Evolutionary conservation across 2,113 vertebrate species (phyloP).

Genomic region (Stercorarius parasiticus): DNA sequence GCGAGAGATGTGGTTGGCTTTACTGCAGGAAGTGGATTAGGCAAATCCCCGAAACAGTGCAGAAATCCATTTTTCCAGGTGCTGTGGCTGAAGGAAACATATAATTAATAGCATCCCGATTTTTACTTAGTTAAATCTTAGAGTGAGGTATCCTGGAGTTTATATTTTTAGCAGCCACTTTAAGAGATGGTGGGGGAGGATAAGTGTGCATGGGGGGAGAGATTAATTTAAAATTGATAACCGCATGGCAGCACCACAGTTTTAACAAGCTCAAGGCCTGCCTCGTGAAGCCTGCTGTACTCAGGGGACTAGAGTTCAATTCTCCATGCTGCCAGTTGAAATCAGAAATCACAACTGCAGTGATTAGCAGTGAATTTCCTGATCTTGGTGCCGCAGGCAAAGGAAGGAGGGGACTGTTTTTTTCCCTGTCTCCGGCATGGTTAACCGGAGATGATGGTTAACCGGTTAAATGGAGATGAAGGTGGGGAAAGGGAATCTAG

Average conservation of each 20-base stretch:
- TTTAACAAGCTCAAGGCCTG: conserved; percentile 80
- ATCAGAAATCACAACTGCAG: conserved; percentile 83
- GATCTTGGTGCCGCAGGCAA: conserved; percentile 71
- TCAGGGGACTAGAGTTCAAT: conserved; percentile 77
- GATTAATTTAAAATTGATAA: conserved; percentile 84
- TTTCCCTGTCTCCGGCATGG: background rate
- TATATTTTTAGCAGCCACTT: conserved; percentile 80
- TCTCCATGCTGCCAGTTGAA: conserved; percentile 82
- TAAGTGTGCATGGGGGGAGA: conserved; percentile 60
- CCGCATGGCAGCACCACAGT: conserved; percentile 67
- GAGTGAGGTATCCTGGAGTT: conserved; percentile 72
- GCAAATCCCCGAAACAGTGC: conserved; percentile 22
- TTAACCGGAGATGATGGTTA: conserved; percentile 53
- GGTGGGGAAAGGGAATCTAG: background rate
- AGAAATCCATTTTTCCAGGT: conserved; percentile 58
- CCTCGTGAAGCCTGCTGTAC: conserved; percentile 68
- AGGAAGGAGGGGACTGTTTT: conserved; percentile 47
- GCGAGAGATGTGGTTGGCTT: conserved; percentile 17
- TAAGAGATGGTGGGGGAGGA: conserved; percentile 65
- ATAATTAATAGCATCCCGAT: conserved; percentile 68
- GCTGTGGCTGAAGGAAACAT: conserved; percentile 61
- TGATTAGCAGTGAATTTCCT: conserved; percentile 83
- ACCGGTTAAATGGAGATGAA: too few species aligned
- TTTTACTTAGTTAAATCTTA: conserved; percentile 73
- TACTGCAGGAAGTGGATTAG: conserved; percentile 42